These are phyloP conservation scores for Lucinisca nassula DNA, from an alignment of 2,888 invertebrate species.

Conservation along the genomic window DNA sequence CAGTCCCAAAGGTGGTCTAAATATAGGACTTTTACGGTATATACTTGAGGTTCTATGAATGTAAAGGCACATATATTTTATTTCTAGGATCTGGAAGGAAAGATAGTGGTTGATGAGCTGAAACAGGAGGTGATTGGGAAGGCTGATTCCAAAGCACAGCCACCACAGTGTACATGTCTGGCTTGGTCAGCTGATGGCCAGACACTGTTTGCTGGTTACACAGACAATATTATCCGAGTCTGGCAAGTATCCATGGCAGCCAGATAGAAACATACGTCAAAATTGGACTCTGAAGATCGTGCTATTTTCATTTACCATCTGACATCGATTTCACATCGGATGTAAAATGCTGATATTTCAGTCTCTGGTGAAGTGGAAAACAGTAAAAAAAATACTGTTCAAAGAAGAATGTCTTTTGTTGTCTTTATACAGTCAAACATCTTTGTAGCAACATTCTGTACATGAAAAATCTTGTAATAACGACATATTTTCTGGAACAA, in stretches of 20 bases:
- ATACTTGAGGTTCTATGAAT: no score
- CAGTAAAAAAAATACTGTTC: neutral
- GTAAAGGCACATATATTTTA: neutral
- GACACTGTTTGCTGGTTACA: slow-evolving; percentile 99
- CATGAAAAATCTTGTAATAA: no score
- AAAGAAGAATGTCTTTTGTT: no score
- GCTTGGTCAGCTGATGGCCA: slow-evolving; percentile 99
- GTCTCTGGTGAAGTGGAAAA: neutral
- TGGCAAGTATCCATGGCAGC: slow-evolving; percentile 94
- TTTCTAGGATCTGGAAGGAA: slow-evolving; percentile 97
- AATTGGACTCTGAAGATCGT: neutral
- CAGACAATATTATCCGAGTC: slow-evolving; percentile 98
- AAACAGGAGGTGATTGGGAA: slow-evolving; percentile 96
- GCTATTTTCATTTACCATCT: neutral
- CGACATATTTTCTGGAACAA: no score
- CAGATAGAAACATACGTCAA: slow-evolving; percentile 40
- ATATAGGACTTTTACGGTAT: no score
- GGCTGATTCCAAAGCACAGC: slow-evolving; percentile 93
- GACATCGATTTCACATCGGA: neutral
- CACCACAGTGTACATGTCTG: slow-evolving; percentile 98
- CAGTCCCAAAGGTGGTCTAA: no score
- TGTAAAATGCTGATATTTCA: neutral
- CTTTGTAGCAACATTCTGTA: no score
- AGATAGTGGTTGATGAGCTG: slow-evolving; percentile 99
- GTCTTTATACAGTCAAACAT: no score